These are phyloP conservation scores for Anthoptus insignis DNA, from an alignment of 2,888 invertebrate genomes.

Conservation along the genomic window DNA sequence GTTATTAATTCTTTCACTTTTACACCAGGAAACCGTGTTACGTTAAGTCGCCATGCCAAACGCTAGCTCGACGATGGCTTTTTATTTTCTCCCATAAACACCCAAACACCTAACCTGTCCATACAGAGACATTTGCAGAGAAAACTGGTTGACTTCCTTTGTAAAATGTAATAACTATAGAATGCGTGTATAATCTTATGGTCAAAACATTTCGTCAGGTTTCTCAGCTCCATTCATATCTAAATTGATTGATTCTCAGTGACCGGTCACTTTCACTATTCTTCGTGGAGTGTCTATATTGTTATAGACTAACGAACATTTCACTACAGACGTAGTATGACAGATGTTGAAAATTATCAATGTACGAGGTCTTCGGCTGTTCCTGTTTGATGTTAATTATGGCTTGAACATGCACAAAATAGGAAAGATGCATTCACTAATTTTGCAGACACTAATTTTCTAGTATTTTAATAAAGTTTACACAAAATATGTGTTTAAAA, in stretches of 20 bases:
- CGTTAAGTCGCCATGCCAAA: conserved; percentile 16
- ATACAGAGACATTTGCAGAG: conserved; percentile 59
- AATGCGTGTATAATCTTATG: conserved; percentile 48
- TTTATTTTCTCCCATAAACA: conserved; percentile 38
- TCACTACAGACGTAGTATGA: conserved; percentile 21
- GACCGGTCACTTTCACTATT: conserved; percentile 58
- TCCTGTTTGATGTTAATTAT: conserved; percentile 7
- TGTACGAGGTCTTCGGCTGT: conserved; percentile 16
- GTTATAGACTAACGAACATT: conserved; percentile 20
- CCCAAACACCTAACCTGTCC: conserved; percentile 51
- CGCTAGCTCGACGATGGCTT: conserved; percentile 24
- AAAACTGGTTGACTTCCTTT: conserved; percentile 58
- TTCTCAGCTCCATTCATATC: conserved; percentile 43
- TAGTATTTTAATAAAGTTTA: no score
- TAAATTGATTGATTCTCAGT: conserved; percentile 60
- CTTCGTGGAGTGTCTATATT: conserved; percentile 39
- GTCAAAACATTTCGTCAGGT: conserved; percentile 50
- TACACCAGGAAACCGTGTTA: conserved; percentile 28
- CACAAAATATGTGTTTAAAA: no score
- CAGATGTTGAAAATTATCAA: conserved; percentile 27
- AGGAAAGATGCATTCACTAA: not conserved
- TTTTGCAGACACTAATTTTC: no score
- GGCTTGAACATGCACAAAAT: not conserved
- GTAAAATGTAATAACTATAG: conserved; percentile 37
- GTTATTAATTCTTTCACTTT: conserved; percentile 13